Conservation (phyloP, 1,140 invertebrate species). For the Laupala kohalensis region DNA sequence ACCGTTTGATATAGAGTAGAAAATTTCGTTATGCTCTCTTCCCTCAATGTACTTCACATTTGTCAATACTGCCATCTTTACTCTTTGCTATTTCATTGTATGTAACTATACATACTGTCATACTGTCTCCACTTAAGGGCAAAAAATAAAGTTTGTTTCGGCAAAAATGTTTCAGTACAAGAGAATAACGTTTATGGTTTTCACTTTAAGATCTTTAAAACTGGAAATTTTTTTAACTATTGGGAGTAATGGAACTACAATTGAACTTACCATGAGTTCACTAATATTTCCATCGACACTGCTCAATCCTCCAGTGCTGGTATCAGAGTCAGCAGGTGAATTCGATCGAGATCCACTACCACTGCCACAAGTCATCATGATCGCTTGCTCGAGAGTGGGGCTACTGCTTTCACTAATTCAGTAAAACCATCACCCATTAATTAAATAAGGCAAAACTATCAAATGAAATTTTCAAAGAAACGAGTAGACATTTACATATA, state of each 20-base stretch:
- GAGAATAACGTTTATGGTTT: neutral
- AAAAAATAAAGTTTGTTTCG: neutral
- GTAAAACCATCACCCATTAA: neutral
- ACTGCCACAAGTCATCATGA: constrained; percentile 23
- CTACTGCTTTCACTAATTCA: constrained; percentile 34
- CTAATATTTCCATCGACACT: constrained; percentile 42
- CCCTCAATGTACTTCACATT: too few species aligned
- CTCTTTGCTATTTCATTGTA: too few species aligned
- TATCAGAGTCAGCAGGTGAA: constrained; percentile 46
- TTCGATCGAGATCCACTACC: constrained; percentile 35
- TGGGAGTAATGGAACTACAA: neutral
- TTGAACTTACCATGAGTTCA: constrained; percentile 48
- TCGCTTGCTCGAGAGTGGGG: constrained; percentile 33
- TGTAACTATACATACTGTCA: too few species aligned
- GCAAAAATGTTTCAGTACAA: neutral
- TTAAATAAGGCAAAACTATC: neutral
- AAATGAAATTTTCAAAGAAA: neutral
- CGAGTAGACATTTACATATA: neutral
- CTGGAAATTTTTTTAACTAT: neutral
- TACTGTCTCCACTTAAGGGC: too few species aligned
- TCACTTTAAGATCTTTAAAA: neutral
- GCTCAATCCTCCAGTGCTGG: constrained; percentile 44
- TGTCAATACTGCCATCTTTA: too few species aligned
- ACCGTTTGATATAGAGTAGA: too few species aligned
- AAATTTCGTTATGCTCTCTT: too few species aligned